phyloP scores from a whole-genome alignment of 2,113 vertebrate genomes.

The Typhlomys cinereus region DNA sequence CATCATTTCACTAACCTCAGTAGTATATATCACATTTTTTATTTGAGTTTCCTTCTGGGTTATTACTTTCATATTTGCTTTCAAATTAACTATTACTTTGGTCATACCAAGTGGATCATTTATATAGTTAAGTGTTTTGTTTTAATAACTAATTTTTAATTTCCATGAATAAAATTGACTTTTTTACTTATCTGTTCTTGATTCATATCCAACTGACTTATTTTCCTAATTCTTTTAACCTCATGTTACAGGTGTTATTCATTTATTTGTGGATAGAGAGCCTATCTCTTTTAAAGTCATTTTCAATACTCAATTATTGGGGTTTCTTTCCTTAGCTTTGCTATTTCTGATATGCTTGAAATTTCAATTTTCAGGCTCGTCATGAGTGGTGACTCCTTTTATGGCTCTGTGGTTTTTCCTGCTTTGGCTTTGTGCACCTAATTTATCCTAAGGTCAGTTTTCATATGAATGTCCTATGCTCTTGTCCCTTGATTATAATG shows the following conservation, averaged over 20 bases:
- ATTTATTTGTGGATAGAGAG: constrained; percentile 31
- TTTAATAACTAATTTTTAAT: not conserved
- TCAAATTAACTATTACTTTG: constrained; percentile 23
- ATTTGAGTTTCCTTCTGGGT: not conserved
- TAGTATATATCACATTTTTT: too few relatives aligned
- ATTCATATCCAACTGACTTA: not conserved
- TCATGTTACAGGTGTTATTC: constrained; percentile 6
- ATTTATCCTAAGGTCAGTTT: not conserved
- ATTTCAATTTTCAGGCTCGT: not conserved
- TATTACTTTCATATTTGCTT: not conserved
- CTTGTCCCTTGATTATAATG: not conserved
- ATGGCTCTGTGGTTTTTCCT: not conserved
- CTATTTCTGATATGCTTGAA: not conserved
- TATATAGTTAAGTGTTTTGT: not conserved
- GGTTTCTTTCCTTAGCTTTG: constrained; percentile 10
- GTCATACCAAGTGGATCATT: not conserved
- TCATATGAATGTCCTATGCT: not conserved
- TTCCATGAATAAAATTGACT: not conserved
- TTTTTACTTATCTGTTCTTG: not conserved
- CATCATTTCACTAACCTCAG: not conserved
- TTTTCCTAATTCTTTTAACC: not conserved
- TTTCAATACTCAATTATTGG: not conserved
- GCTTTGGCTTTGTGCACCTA: not conserved
- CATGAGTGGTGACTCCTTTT: not conserved
- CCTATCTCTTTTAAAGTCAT: not conserved